Conservation (phyloP, 2,113 vertebrate species). For the Microtus montanus region DNA sequence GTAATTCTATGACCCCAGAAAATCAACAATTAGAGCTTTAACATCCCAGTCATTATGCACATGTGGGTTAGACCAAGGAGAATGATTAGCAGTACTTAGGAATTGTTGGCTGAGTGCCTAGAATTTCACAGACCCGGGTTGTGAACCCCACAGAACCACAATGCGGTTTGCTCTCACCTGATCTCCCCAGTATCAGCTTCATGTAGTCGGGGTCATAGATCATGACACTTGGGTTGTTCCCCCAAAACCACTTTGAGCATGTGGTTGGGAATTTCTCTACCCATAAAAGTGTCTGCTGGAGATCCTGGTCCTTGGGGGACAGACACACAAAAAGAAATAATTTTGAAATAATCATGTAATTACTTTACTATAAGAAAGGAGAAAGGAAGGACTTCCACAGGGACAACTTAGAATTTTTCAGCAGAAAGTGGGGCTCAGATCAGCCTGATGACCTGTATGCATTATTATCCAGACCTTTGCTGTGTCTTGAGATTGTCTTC, state of each 20-base stretch:
- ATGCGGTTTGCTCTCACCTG: conserved; percentile 81
- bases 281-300: conserved; percentile 61
- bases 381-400: accelerated
- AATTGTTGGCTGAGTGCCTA: not conserved
- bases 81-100: not conserved
- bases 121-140: not conserved
- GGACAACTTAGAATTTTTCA: not conserved
- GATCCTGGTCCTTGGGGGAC: not conserved
- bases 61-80: not conserved
- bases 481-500: not conserved
- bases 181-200: conserved; percentile 85
- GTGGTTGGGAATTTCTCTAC: conserved; percentile 79
- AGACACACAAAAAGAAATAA: not conserved
- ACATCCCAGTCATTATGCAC: accelerated
- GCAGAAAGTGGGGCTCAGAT: not conserved
- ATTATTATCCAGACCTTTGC: not conserved
- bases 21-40: not conserved
- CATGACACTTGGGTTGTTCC: conserved; percentile 75
- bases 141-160: accelerated
- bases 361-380: not conserved
- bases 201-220: conserved; percentile 87
- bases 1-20: not conserved
- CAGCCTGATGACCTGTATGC: not conserved
- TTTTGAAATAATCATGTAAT: not conserved
- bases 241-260: conserved; percentile 86